Evolutionary conservation across 2,113 vertebrate genomes (phyloP), one percentile per base, ranked within the genome.

Genomic region (Cryptoleucopteryx plumbea): DNA sequence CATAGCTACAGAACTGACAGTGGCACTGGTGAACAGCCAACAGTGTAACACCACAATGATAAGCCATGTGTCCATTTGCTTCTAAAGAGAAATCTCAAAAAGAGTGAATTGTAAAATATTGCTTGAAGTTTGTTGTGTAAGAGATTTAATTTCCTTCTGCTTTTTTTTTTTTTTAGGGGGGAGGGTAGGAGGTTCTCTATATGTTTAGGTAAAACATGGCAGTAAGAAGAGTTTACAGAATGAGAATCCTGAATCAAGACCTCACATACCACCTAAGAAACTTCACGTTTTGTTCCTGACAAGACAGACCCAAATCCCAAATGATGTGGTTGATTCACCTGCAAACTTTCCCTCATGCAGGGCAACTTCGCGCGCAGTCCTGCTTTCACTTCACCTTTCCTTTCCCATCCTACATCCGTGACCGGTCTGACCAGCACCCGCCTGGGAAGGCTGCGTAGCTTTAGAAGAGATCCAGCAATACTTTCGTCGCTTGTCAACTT

Each of bases 311-410:
- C 61, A 88, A 84, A 77, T 38, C 38, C 38, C 23, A 81, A 75
- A 78, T 23, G 11, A 13, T 0, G 11, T 42, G 81, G 43, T 2
- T 21, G 18, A 21, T 42, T 86, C 20, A 82, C 12, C 38, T 77
- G 27, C 23, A 53, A 79, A 62, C 5, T 20, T 38, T 56, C 26
- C 18, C 29, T 66, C n/a, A 11, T 2, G 8, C 26, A 47, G 4
- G 7, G 17, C n/a, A 82, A 38, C n/a, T 27, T 74, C 10, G 2
- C 0, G 0, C 3, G 0, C 16, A n/a, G 16, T 62, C 56, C 38
- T 59, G 42, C 10, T 83, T 80, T 43, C 40, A 66, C 11, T n/a
- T 71, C 36, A 38, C 17, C 43, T 91, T 66, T 74, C 43, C 34
- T 89, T 82, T 89, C 34, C 50, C 34, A 42, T 11, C 13, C 72